phyloP scores from a whole-genome alignment of 2,113 vertebrate species.

The Aldabrachelys gigantea region DNA sequence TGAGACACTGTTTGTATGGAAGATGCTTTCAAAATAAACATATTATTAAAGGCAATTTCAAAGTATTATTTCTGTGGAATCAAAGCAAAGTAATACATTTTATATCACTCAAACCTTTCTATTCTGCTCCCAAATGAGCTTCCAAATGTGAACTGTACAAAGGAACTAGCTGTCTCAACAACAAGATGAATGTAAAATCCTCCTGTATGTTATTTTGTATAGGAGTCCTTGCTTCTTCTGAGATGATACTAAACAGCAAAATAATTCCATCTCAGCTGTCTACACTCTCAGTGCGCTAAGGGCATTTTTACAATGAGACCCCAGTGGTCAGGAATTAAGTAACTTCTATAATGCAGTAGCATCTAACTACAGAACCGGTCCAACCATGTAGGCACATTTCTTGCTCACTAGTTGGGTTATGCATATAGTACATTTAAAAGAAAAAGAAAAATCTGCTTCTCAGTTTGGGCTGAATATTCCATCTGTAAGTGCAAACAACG shows the following conservation, averaged over 20 bases:
- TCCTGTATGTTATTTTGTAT: no score
- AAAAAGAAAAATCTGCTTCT: background rate
- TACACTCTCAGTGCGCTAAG: background rate
- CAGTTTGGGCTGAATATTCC: background rate
- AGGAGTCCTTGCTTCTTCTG: background rate
- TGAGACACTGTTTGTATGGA: fast-evolving
- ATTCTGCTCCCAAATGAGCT: background rate
- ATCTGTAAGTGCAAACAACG: background rate
- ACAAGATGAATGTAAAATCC: background rate
- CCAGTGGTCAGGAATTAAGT: background rate
- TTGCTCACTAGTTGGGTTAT: background rate
- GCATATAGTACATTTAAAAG: background rate
- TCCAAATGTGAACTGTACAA: background rate
- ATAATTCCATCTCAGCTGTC: background rate
- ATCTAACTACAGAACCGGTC: background rate
- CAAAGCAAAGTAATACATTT: background rate
- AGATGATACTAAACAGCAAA: background rate
- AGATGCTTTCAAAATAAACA: background rate
- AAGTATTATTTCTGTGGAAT: background rate
- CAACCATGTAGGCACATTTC: background rate
- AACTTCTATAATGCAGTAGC: background rate
- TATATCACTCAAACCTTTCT: background rate
- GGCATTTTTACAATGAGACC: background rate
- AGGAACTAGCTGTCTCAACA: background rate
- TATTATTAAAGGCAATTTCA: background rate